These are phyloP conservation scores for Ursus arctos DNA, from an alignment of 2,113 vertebrate genomes.

Conservation along the genomic window DNA sequence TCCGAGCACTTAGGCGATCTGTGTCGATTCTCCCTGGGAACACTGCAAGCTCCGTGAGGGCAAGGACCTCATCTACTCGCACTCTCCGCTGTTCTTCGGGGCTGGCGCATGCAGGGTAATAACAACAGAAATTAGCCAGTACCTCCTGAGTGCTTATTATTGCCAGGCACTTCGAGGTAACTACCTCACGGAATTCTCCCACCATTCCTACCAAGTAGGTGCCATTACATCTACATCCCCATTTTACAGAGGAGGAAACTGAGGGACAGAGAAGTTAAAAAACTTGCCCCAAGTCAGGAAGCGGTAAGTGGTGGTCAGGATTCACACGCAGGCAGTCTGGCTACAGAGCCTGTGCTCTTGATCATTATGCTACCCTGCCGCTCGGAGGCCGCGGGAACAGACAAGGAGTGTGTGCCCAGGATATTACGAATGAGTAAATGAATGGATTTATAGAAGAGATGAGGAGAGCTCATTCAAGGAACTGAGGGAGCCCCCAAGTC, in stretches of 20 bases:
- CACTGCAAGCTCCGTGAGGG: not conserved
- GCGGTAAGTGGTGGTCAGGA: not conserved
- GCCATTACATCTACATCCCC: not conserved
- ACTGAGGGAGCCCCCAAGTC: not conserved
- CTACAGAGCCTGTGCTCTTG: not conserved
- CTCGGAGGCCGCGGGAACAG: not conserved
- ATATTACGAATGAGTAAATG: constrained; percentile 1
- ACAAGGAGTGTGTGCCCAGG: not conserved
- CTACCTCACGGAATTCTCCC: not conserved
- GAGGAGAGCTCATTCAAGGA: not conserved
- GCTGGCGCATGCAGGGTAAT: not conserved
- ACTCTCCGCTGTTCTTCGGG: not conserved
- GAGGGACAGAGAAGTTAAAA: not conserved
- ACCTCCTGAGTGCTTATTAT: not conserved
- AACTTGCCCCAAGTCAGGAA: not conserved
- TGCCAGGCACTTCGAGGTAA: not conserved
- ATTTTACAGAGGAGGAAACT: not conserved
- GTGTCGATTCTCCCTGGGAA: not conserved
- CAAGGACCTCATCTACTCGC: not conserved
- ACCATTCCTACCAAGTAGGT: not conserved
- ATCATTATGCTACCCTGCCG: not conserved
- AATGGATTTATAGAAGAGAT: not conserved
- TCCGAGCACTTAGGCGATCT: not conserved
- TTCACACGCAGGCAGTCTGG: not conserved
- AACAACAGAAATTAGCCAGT: not conserved